Percentiles rank a stretch among this genome's conserved stretches.
phyloP scores from a whole-genome alignment of 2,113 vertebrate species.

The Corapipo altera region DNA sequence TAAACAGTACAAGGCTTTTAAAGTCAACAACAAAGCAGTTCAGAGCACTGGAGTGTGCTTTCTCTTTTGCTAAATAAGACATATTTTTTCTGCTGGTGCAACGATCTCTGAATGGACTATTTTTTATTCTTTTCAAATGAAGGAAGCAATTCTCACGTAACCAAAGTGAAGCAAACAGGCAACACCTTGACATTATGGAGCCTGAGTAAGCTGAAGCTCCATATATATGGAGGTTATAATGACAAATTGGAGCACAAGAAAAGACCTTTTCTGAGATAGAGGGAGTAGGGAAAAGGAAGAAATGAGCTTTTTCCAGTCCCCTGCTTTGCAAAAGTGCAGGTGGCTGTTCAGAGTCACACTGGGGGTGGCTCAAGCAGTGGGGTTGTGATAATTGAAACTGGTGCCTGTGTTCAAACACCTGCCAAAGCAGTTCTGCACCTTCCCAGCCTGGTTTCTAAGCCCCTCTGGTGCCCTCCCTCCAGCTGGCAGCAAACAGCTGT shows the following conservation, averaged over 20 bases:
- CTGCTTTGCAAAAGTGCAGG: neutral
- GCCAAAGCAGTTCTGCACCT: neutral
- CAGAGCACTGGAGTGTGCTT: neutral
- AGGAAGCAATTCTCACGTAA: neutral
- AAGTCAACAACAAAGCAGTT: neutral
- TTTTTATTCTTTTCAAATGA: neutral
- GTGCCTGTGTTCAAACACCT: neutral
- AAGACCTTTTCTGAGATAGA: neutral
- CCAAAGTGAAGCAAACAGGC: neutral
- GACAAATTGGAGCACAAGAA: neutral
- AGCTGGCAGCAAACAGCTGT: neutral
- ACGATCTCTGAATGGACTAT: neutral
- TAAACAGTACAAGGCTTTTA: neutral
- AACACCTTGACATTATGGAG: neutral
- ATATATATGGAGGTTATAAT: neutral
- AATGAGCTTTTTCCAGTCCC: neutral
- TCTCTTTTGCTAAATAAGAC: neutral
- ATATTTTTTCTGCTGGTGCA: neutral
- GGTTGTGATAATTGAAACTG: neutral
- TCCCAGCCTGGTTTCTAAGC: neutral
- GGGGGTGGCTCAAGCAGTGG: neutral
- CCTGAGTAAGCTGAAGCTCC: neutral
- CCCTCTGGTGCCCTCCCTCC: neutral
- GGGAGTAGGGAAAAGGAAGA: accelerated
- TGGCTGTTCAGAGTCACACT: neutral